Evolutionary conservation across 2,888 invertebrate species (phyloP).

Genomic region (Ephialtes manifestator): DNA sequence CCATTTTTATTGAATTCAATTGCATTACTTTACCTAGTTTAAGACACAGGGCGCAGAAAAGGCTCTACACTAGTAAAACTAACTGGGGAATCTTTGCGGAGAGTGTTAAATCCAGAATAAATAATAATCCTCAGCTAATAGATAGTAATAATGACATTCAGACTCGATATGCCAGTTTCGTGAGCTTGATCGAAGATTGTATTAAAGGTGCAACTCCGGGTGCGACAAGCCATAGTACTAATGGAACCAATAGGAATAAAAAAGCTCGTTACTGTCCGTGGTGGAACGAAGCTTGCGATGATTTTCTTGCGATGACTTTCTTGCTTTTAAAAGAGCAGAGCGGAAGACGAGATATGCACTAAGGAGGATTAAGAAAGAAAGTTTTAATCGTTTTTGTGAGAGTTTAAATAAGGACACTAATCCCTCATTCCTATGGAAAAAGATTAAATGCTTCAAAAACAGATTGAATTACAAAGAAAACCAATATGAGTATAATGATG

Average conservation of each 20-base stretch:
- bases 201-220: conserved; percentile 2
- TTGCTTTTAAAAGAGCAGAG: conserved; percentile 15
- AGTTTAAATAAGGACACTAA: conserved; percentile 35
- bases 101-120: background rate
- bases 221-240: background rate
- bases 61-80: conserved; percentile 29
- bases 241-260: no score
- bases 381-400: conserved; percentile 36
- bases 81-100: conserved; percentile 30
- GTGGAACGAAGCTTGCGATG: conserved; percentile 57
- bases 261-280: conserved; percentile 37
- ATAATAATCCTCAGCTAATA: background rate
- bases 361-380: conserved; percentile 34
- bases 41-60: conserved; percentile 7
- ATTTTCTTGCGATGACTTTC: background rate
- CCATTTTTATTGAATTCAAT: conserved; percentile 23
- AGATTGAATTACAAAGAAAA: no score
- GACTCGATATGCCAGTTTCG: conserved; percentile 21
- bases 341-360: conserved; percentile 16
- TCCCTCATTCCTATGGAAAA: conserved; percentile 42
- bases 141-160: background rate
- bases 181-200: conserved; percentile 13
- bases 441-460: conserved; percentile 44
- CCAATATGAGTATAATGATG: no score
- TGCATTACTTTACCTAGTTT: background rate